Evolutionary conservation across 2,797 vertebrate species (phyloP), one percentile per base, ranked within the genome.

Genomic region (Tokudaia muenninki): DNA sequence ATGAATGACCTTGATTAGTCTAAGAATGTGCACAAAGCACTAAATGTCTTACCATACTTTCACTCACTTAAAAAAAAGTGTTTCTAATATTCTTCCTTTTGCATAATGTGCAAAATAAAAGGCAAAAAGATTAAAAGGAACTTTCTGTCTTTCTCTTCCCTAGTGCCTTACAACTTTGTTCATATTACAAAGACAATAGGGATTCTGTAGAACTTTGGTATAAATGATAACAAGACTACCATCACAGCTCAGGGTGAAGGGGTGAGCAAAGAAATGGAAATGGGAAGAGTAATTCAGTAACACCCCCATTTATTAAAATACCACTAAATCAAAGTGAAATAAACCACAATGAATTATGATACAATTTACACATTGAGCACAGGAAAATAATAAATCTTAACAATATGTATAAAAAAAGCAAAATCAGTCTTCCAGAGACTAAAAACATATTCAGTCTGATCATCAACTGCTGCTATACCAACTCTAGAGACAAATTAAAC

Each of bases 41-140:
- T 98, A 97, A 98, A 98, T 98, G 87, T 98, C 96, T 98, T 98
- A 98, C 96, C 97, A 97, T 97, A 98, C 97, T 98, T 98, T 98
- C 98, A 98, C 94, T 98, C 97, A 98, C 98, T 98, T 91, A 96
- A 98, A 98, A 95, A 93, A 96, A 96, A 97, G 75, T 96, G 98
- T 98, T 98, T 97, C 93, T 96, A 98, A 98, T 97, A 98, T 97
- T 99, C 98, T 98, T 98, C 98, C 98, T 98, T 98, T 99, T 97
- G 97, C 97, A 97, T 97, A 98, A 99, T 99, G 99, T 99, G 99
- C 99, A 99, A 99, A 99, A 99, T 99, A 99, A 98, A 99, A 98
- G 98, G 98, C 98, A 98, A 98, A 99, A 98, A 98, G 98, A 98
- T 98, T 98, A 98, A 99, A 99, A 98, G 98, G 98, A 98, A 99